A percentile compares a stretch with the other conserved stretches of the same genome.
Conservation (phyloP, 2,113 vertebrate species). For the Carassius gibelio region DNA sequence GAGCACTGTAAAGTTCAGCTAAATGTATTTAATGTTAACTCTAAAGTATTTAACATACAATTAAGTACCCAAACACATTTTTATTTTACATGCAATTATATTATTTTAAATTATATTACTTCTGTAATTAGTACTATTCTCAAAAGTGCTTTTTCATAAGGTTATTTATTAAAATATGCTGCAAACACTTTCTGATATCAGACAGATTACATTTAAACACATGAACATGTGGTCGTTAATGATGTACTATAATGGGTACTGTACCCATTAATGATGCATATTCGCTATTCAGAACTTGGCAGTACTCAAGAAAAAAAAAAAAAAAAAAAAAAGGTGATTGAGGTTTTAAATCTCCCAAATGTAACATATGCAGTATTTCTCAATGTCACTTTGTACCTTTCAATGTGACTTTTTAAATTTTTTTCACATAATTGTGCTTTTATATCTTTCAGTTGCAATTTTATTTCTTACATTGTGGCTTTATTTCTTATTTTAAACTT, state of each 20-base stretch:
- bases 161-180: not conserved
- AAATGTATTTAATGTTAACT: too few relatives aligned
- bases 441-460: not conserved
- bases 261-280: too few relatives aligned
- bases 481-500: not conserved
- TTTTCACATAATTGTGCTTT: not conserved
- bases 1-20: too few relatives aligned
- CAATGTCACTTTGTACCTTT: not conserved
- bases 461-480: not conserved
- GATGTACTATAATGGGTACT: too few relatives aligned
- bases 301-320: not conserved
- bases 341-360: not conserved
- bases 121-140: too few relatives aligned
- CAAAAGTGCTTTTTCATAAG: too few relatives aligned
- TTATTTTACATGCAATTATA: too few relatives aligned
- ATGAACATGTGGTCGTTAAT: too few relatives aligned
- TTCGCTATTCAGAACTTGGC: too few relatives aligned
- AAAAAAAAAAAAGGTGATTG: not conserved
- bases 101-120: too few relatives aligned
- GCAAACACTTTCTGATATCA: not conserved
- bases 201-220: not conserved
- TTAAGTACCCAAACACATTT: too few relatives aligned
- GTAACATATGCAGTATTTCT: not conserved
- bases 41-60: too few relatives aligned
- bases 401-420: not conserved